Base-by-base conservation (phyloP, 2,888 invertebrate genomes). In the Erebia epiphron region DNA sequence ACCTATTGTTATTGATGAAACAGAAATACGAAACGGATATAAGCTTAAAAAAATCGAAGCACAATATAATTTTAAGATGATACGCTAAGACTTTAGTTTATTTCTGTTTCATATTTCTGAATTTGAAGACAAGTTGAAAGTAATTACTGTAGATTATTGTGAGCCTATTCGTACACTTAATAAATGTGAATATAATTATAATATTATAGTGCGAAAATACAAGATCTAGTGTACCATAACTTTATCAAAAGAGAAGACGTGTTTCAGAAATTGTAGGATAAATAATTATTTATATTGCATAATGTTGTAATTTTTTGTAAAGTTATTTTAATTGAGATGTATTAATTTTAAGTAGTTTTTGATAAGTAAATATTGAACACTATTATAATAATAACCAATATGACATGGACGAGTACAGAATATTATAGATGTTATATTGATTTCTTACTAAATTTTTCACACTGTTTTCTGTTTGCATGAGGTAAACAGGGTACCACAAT, bases 341-440 rank as follows among this genome's bases (percentile, higher is more conserved):
- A 84, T 86, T 90, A 78, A 85, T 87, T 89, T 89, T 82, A 83
- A 81, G 93, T 92, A 93, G 93, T 91, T 93, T 93, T 93, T 92
- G 90, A 92, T 92, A 92, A 91, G 90, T 91, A 88, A 90, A 88
- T 86, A 90, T 90, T 88, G 83, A 88, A 85, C 87, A 85, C 75
- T 70, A 76, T 71, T 67, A 54, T 68, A 61, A 58, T 69, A 72
- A 68, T 67, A 72, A 69, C 67, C 76, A 84, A 84, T 83, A 85
- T 79, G 81, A 78, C 80, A 80, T 86, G 91, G 91, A 87, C 89
- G 89, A 88, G 91, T 90, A 87, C 85, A 56, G 60, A 60, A 65
- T 58, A 56, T 41, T 64, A 35, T 54, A 50, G 2, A 46, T 54
- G 18, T 69, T 56, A 66, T 46, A 41, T 18, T 46, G 14, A 21